Percentiles rank a stretch among this genome's conserved stretches.
phyloP scores from a whole-genome alignment of 2,113 vertebrate genomes.

The Hemichromis elongatus region DNA sequence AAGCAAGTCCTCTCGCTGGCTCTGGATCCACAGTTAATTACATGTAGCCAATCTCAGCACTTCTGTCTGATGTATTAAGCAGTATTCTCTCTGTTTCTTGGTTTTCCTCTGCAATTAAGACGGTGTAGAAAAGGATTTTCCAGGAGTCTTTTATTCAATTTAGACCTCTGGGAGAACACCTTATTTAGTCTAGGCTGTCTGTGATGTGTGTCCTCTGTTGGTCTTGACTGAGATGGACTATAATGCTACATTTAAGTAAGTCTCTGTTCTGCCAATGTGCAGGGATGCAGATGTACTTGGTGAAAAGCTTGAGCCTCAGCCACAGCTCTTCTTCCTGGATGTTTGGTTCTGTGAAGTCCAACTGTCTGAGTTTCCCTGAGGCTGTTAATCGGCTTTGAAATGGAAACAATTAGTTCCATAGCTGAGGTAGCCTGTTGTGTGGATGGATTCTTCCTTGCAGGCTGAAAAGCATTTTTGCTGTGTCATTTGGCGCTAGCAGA shows the following conservation, averaged over 20 bases:
- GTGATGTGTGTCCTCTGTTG: conserved; percentile 25
- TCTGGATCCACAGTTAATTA: conserved; percentile 41
- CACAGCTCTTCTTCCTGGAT: conserved; percentile 33
- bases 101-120: conserved; percentile 44
- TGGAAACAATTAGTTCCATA: conserved; percentile 66
- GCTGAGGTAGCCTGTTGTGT: conserved; percentile 36
- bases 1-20: not conserved
- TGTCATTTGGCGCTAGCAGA: conserved; percentile 21
- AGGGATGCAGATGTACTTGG: conserved; percentile 43
- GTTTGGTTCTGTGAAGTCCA: conserved; percentile 49
- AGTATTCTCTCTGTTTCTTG: conserved; percentile 9
- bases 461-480: conserved; percentile 1
- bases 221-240: conserved; percentile 25
- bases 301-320: conserved; percentile 26
- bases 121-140: conserved; percentile 13
- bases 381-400: conserved; percentile 64
- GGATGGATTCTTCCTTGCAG: conserved; percentile 2
- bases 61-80: conserved; percentile 47
- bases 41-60: conserved; percentile 16
- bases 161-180: conserved; percentile 13
- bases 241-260: conserved; percentile 27
- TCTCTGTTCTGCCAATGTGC: conserved; percentile 8
- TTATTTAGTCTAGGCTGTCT: conserved; percentile 43
- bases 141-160: conserved; percentile 8
- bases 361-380: conserved; percentile 54